Evolutionary conservation across 2,113 vertebrate species (phyloP).

Genomic region (Thalassoma bifasciatum): DNA sequence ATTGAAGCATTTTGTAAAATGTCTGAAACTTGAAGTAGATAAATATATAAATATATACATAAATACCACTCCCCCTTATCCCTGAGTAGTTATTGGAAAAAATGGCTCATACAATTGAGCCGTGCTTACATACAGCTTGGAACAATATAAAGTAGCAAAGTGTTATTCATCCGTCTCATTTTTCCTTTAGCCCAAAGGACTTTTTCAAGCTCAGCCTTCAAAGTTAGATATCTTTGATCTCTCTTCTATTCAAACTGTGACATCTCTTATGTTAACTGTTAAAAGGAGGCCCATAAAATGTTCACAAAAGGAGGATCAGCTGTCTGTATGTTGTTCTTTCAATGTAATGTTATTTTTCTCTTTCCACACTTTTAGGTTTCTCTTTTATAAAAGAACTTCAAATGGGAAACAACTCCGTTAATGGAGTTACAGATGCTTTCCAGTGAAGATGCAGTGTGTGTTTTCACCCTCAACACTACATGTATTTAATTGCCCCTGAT

Average conservation of each 20-base stretch:
- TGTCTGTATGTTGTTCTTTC: slow-evolving; percentile 51
- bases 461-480: neutral
- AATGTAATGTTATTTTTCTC: slow-evolving; percentile 15
- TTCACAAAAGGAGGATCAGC: slow-evolving; percentile 48
- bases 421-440: slow-evolving; percentile 24
- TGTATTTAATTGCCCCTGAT: slow-evolving; percentile 67
- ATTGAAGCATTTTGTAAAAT: slow-evolving; percentile 75
- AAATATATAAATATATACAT: slow-evolving; percentile 45
- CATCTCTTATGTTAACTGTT: slow-evolving; percentile 67
- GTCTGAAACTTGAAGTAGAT: slow-evolving; percentile 70
- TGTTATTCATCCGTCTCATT: slow-evolving; percentile 45
- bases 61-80: slow-evolving; percentile 51
- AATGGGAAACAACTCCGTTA: slow-evolving; percentile 13
- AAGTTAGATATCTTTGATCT: slow-evolving; percentile 66
- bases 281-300: slow-evolving; percentile 73
- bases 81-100: slow-evolving; percentile 64
- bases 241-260: slow-evolving; percentile 63
- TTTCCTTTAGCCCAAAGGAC: slow-evolving; percentile 51
- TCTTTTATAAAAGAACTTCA: slow-evolving; percentile 2
- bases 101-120: slow-evolving; percentile 35
- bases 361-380: neutral
- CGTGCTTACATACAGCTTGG: slow-evolving; percentile 50
- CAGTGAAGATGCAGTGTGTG: slow-evolving; percentile 10
- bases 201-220: slow-evolving; percentile 57
- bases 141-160: slow-evolving; percentile 57